Base-by-base conservation (phyloP, 2,888 invertebrate species). In the Sesia bembeciformis region DNA sequence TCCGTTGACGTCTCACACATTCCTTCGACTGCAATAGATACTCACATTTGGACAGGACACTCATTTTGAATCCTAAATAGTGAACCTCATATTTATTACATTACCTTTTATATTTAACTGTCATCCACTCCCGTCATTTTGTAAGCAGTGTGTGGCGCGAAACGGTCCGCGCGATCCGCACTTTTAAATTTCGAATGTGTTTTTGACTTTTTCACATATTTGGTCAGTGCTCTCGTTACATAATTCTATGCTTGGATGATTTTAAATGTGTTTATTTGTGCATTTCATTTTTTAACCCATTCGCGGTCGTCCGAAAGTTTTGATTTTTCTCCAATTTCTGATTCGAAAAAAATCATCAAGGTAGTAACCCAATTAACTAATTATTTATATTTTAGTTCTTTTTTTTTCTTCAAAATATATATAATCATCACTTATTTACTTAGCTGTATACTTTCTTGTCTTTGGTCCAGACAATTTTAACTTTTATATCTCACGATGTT, bases 41-140 rank as follows among this genome's bases (percentile, higher is more conserved):
- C 59, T 65, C 76, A 57, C 66, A 77, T 80, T 82, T 78, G 76
- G 80, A 52, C 56, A 38, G 39, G 39, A 50, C 23, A 50, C 50
- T 54, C 52, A 52, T 49, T 38, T 41, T 59, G 64, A 57, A 61
- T 62, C 52, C 53, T 60, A 64, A 63, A 56, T 56, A 52, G 39
- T 38, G 50, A 50, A 39, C n/a, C 56, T 60, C 55, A 55, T 55
- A 57, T 54, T 55, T 54, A 57, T 57, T 52, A 38, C 55, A 56
- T 55, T 60, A 52, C 60, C 63, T 58, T 64, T 55, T 58, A 40
- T 50, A 49, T 57, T 54, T 55, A 58, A 57, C 57, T 55, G 59
- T 57, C 58, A 56, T 62, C 63, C 62, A 52, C 49, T 51, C 49
- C 41, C 52, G 51, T 52, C 53, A 53, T 58, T 56, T 58, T 56